Evolutionary conservation across 1,140 invertebrate genomes (phyloP).

Genomic region (Matsumurasca onukii): DNA sequence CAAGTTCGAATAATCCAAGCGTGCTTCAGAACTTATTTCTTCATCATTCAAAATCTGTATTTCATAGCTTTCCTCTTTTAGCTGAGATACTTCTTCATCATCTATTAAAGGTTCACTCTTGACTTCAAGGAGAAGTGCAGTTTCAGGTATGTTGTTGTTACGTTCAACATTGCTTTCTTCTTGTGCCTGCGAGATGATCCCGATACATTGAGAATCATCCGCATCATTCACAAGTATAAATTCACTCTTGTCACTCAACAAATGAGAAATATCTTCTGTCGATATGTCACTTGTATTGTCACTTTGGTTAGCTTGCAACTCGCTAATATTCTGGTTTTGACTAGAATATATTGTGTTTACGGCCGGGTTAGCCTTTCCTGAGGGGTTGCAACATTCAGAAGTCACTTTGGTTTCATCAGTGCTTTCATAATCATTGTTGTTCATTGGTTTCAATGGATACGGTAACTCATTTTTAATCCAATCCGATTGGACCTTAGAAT

Average conservation of each 20-base stretch:
- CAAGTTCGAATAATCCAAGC: too few relatives aligned
- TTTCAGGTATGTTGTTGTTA: background rate
- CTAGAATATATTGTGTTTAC: background rate
- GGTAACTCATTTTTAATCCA: slow-evolving; percentile 5
- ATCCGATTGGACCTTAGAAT: background rate
- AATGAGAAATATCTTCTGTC: background rate
- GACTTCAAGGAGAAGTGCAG: background rate
- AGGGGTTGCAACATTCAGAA: slow-evolving; percentile 9
- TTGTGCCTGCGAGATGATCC: background rate
- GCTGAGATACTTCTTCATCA: background rate
- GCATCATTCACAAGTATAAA: slow-evolving; percentile 17
- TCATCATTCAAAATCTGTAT: background rate
- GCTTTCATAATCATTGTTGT: slow-evolving; percentile 20
- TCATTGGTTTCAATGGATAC: background rate
- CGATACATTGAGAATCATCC: background rate
- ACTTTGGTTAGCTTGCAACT: background rate
- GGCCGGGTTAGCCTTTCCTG: background rate
- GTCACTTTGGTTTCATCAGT: background rate
- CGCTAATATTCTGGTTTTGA: background rate
- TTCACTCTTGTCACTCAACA: background rate
- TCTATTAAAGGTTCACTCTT: background rate
- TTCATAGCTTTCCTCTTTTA: background rate
- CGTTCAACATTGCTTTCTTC: background rate
- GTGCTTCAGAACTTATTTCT: too few relatives aligned
- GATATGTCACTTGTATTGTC: background rate